phyloP scores from a whole-genome alignment of 2,797 vertebrate species.

The Gobio occitaniae region DNA sequence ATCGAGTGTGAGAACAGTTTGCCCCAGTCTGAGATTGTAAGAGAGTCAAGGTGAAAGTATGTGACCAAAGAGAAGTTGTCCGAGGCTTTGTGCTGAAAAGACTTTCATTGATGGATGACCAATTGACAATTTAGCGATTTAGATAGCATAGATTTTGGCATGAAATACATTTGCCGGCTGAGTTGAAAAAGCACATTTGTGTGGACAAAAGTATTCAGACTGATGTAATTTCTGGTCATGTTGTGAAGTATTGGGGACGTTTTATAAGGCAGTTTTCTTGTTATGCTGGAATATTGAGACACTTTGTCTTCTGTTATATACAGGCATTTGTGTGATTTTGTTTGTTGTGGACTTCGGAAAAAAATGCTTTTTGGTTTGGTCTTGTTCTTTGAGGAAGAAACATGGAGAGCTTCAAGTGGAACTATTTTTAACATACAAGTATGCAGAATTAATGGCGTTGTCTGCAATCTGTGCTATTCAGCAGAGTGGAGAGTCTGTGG shows the following conservation, averaged over 20 bases:
- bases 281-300: background rate
- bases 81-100: conserved; percentile 45
- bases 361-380: background rate
- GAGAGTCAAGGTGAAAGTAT: conserved; percentile 50
- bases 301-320: conserved; percentile 15
- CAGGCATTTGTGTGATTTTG: background rate
- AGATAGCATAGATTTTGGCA: conserved; percentile 41
- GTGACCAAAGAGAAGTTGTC: conserved; percentile 52
- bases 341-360: background rate
- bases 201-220: conserved; percentile 22
- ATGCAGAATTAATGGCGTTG: background rate
- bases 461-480: conserved; percentile 24
- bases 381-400: conserved; percentile 5
- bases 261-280: conserved; percentile 9
- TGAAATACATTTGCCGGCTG: conserved; percentile 35
- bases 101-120: conserved; percentile 50
- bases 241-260: background rate
- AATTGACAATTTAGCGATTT: conserved; percentile 39
- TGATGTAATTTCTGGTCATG: background rate
- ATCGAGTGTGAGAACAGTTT: conserved; percentile 38
- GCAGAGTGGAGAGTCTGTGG: background rate
- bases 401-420: background rate
- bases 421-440: conserved; percentile 8
- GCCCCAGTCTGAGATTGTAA: conserved; percentile 22
- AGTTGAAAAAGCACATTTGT: conserved; percentile 39